Conservation (phyloP, 2,888 invertebrate genomes). For the Busseola fusca region DNA sequence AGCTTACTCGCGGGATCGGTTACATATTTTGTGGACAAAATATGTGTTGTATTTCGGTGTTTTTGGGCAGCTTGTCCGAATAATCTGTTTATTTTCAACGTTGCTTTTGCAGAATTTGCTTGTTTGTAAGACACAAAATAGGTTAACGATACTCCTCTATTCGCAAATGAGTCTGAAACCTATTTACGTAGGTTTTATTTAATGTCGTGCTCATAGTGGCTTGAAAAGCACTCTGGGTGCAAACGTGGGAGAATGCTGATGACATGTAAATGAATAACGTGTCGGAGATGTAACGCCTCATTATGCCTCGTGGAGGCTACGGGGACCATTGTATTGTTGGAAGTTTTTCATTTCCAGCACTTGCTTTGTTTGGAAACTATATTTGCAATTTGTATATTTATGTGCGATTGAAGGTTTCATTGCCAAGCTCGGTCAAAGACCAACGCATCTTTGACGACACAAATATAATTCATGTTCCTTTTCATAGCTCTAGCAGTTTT, state of each 20-base stretch:
- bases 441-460: background rate
- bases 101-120: constrained; percentile 5
- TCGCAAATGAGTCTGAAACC: background rate
- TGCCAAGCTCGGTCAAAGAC: background rate
- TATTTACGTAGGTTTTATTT: constrained; percentile 27
- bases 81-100: constrained; percentile 11
- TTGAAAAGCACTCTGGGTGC: constrained; percentile 26
- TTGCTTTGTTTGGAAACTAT: constrained; percentile 21
- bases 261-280: constrained; percentile 53
- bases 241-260: constrained; percentile 35
- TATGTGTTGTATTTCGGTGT: constrained; percentile 32
- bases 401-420: background rate
- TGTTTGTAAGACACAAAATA: background rate
- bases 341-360: constrained; percentile 32
- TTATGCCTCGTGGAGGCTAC: constrained; percentile 42
- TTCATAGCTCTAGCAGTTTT: constrained; percentile 3
- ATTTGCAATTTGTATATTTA: constrained; percentile 9
- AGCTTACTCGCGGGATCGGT: constrained; percentile 41
- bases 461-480: background rate
- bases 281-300: constrained; percentile 50
- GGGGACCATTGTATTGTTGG: constrained; percentile 24
- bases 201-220: constrained; percentile 37
- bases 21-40: constrained; percentile 47
- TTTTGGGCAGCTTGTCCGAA: constrained; percentile 17
- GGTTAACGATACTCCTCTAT: too few relatives aligned